Percentiles rank a stretch among this genome's conserved stretches.
These are phyloP conservation scores for Tenthredo notha DNA, from an alignment of 2,888 invertebrate genomes.

Conservation along the genomic window DNA sequence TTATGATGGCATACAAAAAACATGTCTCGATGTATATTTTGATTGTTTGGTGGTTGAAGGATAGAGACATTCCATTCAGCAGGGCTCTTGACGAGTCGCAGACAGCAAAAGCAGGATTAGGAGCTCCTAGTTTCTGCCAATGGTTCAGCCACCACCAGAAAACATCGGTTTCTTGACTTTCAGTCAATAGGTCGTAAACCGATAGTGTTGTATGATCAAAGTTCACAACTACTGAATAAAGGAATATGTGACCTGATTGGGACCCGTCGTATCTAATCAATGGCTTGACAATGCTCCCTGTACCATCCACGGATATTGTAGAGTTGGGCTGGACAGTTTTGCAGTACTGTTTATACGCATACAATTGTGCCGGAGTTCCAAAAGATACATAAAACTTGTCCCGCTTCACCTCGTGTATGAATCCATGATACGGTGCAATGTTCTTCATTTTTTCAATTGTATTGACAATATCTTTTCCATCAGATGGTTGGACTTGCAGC, in stretches of 20 bases:
- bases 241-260: conserved; percentile 40
- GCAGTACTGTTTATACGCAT: conserved; percentile 36
- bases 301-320: conserved; percentile 34
- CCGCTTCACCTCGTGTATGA: conserved; percentile 29
- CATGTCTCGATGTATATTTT: conserved; percentile 32
- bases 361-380: conserved; percentile 13
- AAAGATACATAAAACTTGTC: conserved; percentile 26
- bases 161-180: conserved; percentile 44
- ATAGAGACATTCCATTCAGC: neutral
- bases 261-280: conserved; percentile 4
- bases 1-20: conserved; percentile 43
- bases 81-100: conserved; percentile 9
- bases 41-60: conserved; percentile 38
- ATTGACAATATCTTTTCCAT: conserved; percentile 50
- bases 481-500: neutral
- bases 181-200: conserved; percentile 36
- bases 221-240: conserved; percentile 41
- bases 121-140: conserved; percentile 36
- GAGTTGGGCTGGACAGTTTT: neutral
- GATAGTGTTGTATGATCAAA: conserved; percentile 24
- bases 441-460: conserved; percentile 47
- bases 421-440: conserved; percentile 8
- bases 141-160: conserved; percentile 14
- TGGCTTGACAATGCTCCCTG: conserved; percentile 35
- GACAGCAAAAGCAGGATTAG: conserved; percentile 22